Conservation (phyloP, 2,888 invertebrate genomes). For the Aethes cnicana region DNA sequence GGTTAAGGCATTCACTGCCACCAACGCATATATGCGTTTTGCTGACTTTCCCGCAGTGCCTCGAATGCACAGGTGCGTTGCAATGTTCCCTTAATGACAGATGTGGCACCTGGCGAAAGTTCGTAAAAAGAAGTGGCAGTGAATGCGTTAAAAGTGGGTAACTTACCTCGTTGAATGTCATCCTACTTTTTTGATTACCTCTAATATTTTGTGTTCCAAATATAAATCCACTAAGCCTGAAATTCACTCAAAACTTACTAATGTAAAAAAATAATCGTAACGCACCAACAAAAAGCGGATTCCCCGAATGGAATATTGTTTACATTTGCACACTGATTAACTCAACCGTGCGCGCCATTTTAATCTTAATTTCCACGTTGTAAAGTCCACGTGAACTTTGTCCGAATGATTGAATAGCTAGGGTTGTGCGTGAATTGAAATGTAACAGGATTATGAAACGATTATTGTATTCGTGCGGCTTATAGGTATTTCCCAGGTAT, state of each 20-base stretch:
- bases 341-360: neutral
- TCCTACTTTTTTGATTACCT: too few relatives aligned
- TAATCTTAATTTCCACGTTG: neutral
- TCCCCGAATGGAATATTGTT: neutral
- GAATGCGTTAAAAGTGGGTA: too few relatives aligned
- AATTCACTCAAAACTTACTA: neutral
- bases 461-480: conserved; percentile 33
- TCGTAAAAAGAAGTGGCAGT: too few relatives aligned
- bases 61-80: too few relatives aligned
- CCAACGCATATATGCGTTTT: too few relatives aligned
- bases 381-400: neutral
- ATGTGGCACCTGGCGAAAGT: too few relatives aligned
- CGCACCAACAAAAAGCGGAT: neutral
- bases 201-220: too few relatives aligned
- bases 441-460: conserved; percentile 32
- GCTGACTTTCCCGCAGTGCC: too few relatives aligned
- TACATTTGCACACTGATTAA: neutral
- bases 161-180: too few relatives aligned
- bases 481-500: conserved; percentile 29
- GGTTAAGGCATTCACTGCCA: too few relatives aligned
- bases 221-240: too few relatives aligned
- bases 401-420: neutral
- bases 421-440: conserved; percentile 30
- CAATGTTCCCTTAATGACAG: too few relatives aligned
- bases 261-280: neutral